Base-by-base conservation (phyloP, 2,888 invertebrate species). In the Sinelater perroti region DNA sequence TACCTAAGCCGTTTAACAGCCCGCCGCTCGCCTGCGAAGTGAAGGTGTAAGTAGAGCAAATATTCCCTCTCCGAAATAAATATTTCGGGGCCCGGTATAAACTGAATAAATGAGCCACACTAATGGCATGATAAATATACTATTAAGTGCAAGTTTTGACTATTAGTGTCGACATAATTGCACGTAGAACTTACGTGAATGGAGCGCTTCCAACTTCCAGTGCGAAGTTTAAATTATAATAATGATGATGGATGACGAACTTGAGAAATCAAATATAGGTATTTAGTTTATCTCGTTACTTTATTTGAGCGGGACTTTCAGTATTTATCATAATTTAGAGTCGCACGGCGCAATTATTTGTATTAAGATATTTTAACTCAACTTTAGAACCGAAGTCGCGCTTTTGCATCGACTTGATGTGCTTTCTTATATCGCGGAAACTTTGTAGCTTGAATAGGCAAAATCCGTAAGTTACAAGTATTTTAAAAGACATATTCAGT, bases 231-330 rank as follows among this genome's bases (percentile, higher is more conserved):
- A 68, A 73, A 72, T 72, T 69, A 65, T 61, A 60, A 58, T 72
- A 72, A 72, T 71, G 71, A 73, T 73, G 72, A 73, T 72, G 68
- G 70, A 73, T 73, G 70, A 67, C 66, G 67, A 60, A 62, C 58
- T 57, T 50, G 61, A 59, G 63, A 61, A 55, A 60, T 54, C 60
- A 53, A 57, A 57, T 57, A 36, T 46, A 57, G 57, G 57, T 57
- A 57, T 57, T 56, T 54, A 54, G 28, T 20, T 45, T n/a, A 33
- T 45, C 45, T 36, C 30, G 45, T 18, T 33, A 45, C 28, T 46
- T 54, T 36, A 14, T 54, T 46, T 38, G 36, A 10, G 17, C 10
- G 10, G 18, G 30, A 36, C 30, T 40, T 52, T 52, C n/a, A n/a
- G 14, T 38, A 54, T 54, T 54, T 38, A 54, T 54, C 46, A 46